Evolutionary conservation across 2,113 vertebrate genomes (phyloP), one percentile per base, ranked within the genome.

Genomic region (Syngnathus scovelli): DNA sequence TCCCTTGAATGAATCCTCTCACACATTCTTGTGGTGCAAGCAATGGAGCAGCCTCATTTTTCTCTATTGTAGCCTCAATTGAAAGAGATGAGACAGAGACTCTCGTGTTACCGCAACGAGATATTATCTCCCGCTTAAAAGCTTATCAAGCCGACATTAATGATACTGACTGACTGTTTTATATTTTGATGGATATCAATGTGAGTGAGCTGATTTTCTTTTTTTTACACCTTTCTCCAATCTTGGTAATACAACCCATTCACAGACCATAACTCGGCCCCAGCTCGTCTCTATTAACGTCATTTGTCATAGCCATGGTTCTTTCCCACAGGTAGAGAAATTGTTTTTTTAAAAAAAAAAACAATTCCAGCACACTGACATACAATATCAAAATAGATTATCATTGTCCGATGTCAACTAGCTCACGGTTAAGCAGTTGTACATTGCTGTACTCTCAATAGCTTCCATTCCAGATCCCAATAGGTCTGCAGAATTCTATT

Each of bases 141-240:
- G 84, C 84, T 87, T 85, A 87, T 87, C 87, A 81, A 68, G 70
- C 70, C 63, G 54, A 73, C 80, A 67, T 74, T 85, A 90, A 90
- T 83, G 79, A 84, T 79, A 79, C 76, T 84, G 82, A 87, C 84
- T 84, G 88, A 86, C 78, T 84, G 84, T 64, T 84, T 83, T 79
- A 78, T 86, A 83, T 81, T 87, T 85, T 88, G 88, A 90, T 90
- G 85, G 88, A 88, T 88, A 86, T 87, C 83, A 2, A 79, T 59
- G 74, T 74, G 77, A 88, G 88, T 85, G 84, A 87, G 85, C 78
- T 81, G 84, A 86, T 74, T 78, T 27, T 33, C 3, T 55, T 55
- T 36, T 36, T 58, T 15, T 33, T 3, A 78, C 72, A 88, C 86
- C 84, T 83, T 80, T 78, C 86, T 89, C 76, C 79, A 84, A 72